Evolutionary conservation across 2,113 vertebrate species (phyloP).

Genomic region (Blennius ocellaris): DNA sequence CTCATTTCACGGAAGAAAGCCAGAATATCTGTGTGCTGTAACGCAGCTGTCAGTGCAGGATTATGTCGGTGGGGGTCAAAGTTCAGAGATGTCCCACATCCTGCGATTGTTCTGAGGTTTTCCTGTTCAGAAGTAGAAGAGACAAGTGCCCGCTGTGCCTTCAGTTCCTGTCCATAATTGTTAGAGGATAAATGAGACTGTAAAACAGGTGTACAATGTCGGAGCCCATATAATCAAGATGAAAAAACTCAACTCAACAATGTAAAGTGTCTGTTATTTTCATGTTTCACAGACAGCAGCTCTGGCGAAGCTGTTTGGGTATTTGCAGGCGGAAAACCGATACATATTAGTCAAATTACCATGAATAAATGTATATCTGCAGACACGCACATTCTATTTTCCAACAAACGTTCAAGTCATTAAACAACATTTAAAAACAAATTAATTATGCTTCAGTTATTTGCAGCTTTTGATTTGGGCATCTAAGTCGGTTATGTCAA

Average conservation of each 20-base stretch:
- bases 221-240: constrained; percentile 35
- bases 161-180: constrained; percentile 44
- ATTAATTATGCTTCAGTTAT: background rate
- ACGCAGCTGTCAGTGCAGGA: background rate
- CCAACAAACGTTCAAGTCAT: background rate
- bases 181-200: background rate
- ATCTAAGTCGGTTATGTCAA: constrained; percentile 17
- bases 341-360: background rate
- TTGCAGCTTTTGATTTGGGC: background rate
- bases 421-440: background rate
- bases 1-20: too few relatives aligned
- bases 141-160: constrained; percentile 35
- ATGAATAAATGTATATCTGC: background rate
- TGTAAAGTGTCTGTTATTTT: constrained; percentile 28
- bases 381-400: background rate
- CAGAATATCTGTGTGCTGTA: too few relatives aligned
- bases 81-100: constrained; percentile 70
- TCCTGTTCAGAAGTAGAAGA: constrained; percentile 52
- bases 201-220: constrained; percentile 45
- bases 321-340: background rate
- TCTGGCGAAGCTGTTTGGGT: background rate
- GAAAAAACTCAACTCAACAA: constrained; percentile 25
- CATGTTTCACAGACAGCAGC: constrained; percentile 1
- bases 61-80: constrained; percentile 49
- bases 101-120: constrained; percentile 72